A percentile compares a stretch with the other conserved stretches of the same genome.
phyloP scores from a whole-genome alignment of 2,113 vertebrate genomes.

The Pelvicachromis taeniatus region DNA sequence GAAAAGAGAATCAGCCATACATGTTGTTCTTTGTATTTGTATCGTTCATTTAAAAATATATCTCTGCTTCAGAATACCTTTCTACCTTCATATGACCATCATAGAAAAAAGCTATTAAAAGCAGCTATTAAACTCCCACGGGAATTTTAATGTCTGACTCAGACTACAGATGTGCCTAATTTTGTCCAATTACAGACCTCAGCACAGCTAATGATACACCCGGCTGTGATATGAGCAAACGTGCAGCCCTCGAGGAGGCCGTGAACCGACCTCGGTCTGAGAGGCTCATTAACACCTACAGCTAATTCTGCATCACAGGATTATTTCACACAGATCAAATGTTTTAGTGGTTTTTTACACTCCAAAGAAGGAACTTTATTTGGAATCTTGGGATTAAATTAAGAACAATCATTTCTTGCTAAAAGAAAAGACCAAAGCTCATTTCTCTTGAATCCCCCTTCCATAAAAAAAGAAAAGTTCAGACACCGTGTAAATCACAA shows the following conservation, averaged over 20 bases:
- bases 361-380: not conserved
- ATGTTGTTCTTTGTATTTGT: not conserved
- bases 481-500: not conserved
- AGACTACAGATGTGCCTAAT: slow-evolving; percentile 9
- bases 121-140: slow-evolving; percentile 36
- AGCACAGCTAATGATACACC: slow-evolving; percentile 42
- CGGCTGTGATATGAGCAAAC: slow-evolving; percentile 16
- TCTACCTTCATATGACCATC: not conserved
- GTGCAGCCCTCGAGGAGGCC: not conserved
- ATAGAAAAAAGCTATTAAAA: not conserved
- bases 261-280: slow-evolving; percentile 20
- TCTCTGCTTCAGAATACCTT: not conserved
- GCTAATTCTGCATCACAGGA: not conserved
- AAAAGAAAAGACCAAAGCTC: not conserved
- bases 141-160: slow-evolving; percentile 31
- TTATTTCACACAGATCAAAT: not conserved
- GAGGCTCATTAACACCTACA: not conserved
- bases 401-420: not conserved
- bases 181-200: slow-evolving; percentile 27
- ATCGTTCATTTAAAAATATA: not conserved
- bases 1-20: not conserved
- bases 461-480: not conserved
- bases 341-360: not conserved
- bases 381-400: not conserved
- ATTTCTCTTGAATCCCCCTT: not conserved